Conservation (phyloP, 92 coral and sea anemone species). For the Phymanthus crucifer region DNA sequence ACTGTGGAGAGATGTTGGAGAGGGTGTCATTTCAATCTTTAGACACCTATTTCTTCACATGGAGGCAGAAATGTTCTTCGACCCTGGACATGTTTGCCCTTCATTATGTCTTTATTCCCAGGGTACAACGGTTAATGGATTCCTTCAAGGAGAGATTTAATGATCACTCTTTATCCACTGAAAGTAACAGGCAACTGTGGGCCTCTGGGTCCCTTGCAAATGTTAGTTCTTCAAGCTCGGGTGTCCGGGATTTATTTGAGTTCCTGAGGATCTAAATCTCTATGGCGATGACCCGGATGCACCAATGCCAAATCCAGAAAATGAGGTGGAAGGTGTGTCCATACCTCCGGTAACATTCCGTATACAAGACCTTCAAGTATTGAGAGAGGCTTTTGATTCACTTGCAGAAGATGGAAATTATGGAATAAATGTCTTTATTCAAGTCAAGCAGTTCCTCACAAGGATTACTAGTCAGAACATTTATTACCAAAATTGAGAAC, state of each 20-base stretch:
- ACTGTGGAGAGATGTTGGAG: slow-evolving; percentile 62
- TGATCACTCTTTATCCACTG: slow-evolving; percentile 38
- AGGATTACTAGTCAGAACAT: too few relatives aligned
- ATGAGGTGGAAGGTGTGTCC: not conserved
- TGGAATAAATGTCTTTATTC: not conserved
- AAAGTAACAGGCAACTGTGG: slow-evolving; percentile 44
- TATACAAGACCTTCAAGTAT: not conserved
- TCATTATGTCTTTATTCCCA: slow-evolving; percentile 40
- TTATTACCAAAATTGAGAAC: too few relatives aligned
- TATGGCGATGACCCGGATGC: not conserved
- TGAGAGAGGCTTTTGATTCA: not conserved
- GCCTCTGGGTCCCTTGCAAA: slow-evolving; percentile 33
- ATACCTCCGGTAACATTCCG: not conserved
- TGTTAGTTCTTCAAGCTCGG: not conserved
- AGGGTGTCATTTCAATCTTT: slow-evolving; percentile 38
- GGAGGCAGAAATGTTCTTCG: slow-evolving; percentile 26
- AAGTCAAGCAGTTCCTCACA: not conserved
- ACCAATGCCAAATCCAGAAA: not conserved
- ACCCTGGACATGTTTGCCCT: slow-evolving; percentile 32
- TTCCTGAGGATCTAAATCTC: not conserved
- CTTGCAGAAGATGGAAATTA: not conserved
- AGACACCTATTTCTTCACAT: slow-evolving; percentile 27
- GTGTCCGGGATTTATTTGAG: not conserved
- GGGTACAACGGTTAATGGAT: slow-evolving; percentile 44
- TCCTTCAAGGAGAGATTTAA: slow-evolving; percentile 29